Evolutionary conservation across 2,888 invertebrate genomes (phyloP).

Genomic region (Thecocarcelia acutangulata): DNA sequence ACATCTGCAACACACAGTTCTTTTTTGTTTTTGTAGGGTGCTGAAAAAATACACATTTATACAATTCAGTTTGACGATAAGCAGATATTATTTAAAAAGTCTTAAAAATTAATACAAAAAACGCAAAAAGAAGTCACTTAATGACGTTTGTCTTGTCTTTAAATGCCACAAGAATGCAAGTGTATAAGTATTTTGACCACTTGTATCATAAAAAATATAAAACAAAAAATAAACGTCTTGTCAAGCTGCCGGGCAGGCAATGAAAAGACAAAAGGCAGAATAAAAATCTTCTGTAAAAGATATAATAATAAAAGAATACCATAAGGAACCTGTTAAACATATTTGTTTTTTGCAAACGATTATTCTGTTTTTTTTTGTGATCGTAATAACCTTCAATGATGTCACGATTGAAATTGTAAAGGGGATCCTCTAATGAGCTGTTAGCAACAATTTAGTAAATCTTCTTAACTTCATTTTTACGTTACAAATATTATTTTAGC

Average conservation of each 20-base stretch:
- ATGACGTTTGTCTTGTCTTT: conserved; percentile 27
- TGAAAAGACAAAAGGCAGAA: conserved; percentile 24
- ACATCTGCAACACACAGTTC: no score
- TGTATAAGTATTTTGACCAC: conserved; percentile 53
- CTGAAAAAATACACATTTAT: conserved; percentile 10
- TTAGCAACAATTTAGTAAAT: neutral
- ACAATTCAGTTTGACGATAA: conserved; percentile 30
- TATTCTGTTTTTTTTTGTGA: conserved; percentile 5
- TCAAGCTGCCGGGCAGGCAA: conserved; percentile 55
- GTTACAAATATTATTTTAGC: no score
- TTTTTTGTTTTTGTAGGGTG: conserved; percentile 17
- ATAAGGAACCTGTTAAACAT: conserved; percentile 70
- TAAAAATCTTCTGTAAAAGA: conserved; percentile 44
- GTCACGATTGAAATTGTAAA: conserved; percentile 38
- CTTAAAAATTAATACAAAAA: neutral
- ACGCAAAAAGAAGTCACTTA: conserved; percentile 18
- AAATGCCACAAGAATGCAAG: conserved; percentile 17
- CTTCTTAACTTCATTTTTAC: no score
- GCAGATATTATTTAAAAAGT: conserved; percentile 1
- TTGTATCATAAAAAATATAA: conserved; percentile 43
- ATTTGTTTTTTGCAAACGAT: conserved; percentile 37
- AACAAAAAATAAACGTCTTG: conserved; percentile 58
- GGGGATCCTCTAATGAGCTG: neutral
- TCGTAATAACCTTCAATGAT: conserved; percentile 63
- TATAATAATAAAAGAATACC: conserved; percentile 36